Evolutionary conservation across 2,888 invertebrate genomes (phyloP), one percentile per base, ranked within the genome.

Genomic region (Hypsopygia costalis): DNA sequence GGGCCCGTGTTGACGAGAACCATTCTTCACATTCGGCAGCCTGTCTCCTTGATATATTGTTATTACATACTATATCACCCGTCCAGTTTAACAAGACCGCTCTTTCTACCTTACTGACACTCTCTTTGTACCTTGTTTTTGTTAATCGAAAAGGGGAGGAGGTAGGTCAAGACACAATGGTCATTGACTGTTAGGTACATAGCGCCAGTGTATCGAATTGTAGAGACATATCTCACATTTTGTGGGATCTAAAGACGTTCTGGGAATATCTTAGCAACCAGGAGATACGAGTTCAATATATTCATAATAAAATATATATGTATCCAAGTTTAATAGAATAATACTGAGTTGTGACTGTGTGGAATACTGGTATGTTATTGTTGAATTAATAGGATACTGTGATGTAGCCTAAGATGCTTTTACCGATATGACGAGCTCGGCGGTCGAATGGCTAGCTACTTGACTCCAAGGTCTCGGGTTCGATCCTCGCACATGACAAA

Each of bases 21-120:
- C 62, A 74, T 75, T 71, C 63, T 52, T 74, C 73, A 73, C 61
- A 62, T 68, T 71, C 62, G 66, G 66, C 67, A 62, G 57, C 2
- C 64, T 67, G 69, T 70, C 72, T 51, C 44, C 51, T 59, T 70
- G 71, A 71, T 67, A 64, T 70, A 74, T 74, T 53, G 65, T 68
- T 68, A 69, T 69, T 65, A 65, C 58, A 63, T 53, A 65, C 53
- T 52, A 51, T 46, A 53, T 44, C 30, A 38, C 37, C 32, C 30
- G 33, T 11, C 50, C 47, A 44, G 27, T 41, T 43, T 16, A 30
- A 33, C 36, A 21, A 10, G 38, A 27, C 21, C 34, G 36, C 21
- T 31, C 40, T 11, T 10, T 41, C 12, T 4, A 4, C 4, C 16
- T 16, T 16, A 16, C 4, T 4, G 2, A 16, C 16, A 16, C 16